phyloP scores from a whole-genome alignment of 2,888 invertebrate genomes.

The Thymelicus acteon region DNA sequence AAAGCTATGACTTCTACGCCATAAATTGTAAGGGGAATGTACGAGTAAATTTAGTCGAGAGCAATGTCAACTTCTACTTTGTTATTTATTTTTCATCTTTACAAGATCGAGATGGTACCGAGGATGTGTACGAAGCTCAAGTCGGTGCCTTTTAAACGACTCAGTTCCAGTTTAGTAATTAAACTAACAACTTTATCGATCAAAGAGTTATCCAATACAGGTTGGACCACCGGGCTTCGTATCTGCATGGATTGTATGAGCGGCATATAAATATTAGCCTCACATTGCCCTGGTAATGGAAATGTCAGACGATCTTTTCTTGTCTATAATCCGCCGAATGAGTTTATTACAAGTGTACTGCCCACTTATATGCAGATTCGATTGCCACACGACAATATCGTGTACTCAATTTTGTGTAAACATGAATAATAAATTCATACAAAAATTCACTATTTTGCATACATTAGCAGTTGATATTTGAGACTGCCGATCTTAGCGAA shows the following conservation, averaged over 20 bases:
- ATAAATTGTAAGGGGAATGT: slow-evolving; percentile 12
- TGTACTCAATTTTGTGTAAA: slow-evolving; percentile 16
- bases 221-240: slow-evolving; percentile 73
- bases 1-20: background rate
- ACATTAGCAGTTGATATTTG: background rate
- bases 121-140: slow-evolving; percentile 54
- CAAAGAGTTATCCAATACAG: slow-evolving; percentile 68
- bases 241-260: slow-evolving; percentile 62
- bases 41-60: slow-evolving; percentile 5
- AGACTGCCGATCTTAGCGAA: background rate
- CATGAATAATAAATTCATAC: slow-evolving; percentile 9
- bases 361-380: slow-evolving; percentile 61
- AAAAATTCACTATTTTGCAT: background rate
- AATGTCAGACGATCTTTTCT: slow-evolving; percentile 71
- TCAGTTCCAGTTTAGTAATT: slow-evolving; percentile 78
- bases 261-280: slow-evolving; percentile 68
- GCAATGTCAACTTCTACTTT: slow-evolving; percentile 13
- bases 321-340: slow-evolving; percentile 73
- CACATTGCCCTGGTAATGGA: slow-evolving; percentile 70
- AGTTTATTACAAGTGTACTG: slow-evolving; percentile 71
- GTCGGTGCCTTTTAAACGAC: slow-evolving; percentile 70
- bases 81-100: slow-evolving; percentile 31
- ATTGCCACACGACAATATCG: slow-evolving; percentile 46
- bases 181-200: slow-evolving; percentile 83
- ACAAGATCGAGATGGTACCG: slow-evolving; percentile 42